Evolutionary conservation across 2,888 invertebrate genomes (phyloP), one percentile per base, ranked within the genome.

Genomic region (Mesodorylaimus sp.): DNA sequence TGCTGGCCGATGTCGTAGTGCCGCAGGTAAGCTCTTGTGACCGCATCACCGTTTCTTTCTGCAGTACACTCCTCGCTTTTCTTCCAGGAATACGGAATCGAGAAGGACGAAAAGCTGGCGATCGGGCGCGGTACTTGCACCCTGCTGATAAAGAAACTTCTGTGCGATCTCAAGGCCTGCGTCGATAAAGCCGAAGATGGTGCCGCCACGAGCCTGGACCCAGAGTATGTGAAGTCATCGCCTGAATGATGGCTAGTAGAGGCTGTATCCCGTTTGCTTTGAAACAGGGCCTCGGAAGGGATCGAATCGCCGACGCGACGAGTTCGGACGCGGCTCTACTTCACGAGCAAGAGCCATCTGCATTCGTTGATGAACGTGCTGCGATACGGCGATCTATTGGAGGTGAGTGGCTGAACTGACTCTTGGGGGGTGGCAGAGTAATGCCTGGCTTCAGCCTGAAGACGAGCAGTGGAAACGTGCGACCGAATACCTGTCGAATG

Each of bases 281-380:
- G 2, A 10, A 32, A 16, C 62, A 81, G 46, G 26, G 7, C 39
- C 5, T 47, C 48, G n/a, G 10, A 42, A 24, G 93, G 93, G 39
- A 93, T 95, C 54, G 85, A 88, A 42, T 86, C 88, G 63, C 95
- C 95, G 28, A 89, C 89, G 37, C 76, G 95, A 42, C 93, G 93
- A 73, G 95, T 95, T 27, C 77, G 91, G 55, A 93, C 93, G 10
- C 77, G 95, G 21, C 75, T 95, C 37, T 95, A 95, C 73, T 95
- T 95, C 69, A 95, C 95, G 2, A 91, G 89, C 67, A 93, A 95
- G 74, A 88, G 88, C 66, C 93, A 95, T 71, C 87, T 95, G 53
- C 95, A 95, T 71, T 91, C 91, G n/a, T 72, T 95, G 53, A 76
- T 95, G 51, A 91, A 89, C 1, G 86, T 91, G 52, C 75, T 95